phyloP scores from a whole-genome alignment of 2,888 invertebrate genomes.

The Lithosia quadra region DNA sequence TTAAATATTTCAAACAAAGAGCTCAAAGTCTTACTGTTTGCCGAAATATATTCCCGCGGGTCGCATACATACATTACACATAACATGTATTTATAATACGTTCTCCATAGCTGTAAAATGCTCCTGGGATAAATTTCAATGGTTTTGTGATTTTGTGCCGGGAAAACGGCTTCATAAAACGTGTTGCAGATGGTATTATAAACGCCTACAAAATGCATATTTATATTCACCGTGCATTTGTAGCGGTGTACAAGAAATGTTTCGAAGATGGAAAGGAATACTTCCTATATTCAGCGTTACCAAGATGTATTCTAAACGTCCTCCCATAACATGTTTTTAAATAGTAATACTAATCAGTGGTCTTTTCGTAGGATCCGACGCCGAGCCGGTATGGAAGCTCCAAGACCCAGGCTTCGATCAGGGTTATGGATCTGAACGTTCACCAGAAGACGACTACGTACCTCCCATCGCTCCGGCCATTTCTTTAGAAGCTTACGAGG shows the following conservation, averaged over 20 bases:
- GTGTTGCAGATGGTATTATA: constrained; percentile 5
- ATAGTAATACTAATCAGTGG: neutral
- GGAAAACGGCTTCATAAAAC: constrained; percentile 25
- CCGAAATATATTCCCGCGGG: constrained; percentile 50
- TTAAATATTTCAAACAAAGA: constrained; percentile 32
- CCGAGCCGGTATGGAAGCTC: constrained; percentile 85
- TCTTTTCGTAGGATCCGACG: constrained; percentile 79
- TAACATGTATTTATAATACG: constrained; percentile 50
- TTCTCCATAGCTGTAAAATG: constrained; percentile 42
- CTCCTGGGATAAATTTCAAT: constrained; percentile 43
- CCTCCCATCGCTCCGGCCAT: constrained; percentile 87
- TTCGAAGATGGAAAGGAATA: neutral
- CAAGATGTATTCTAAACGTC: neutral
- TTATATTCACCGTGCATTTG: neutral
- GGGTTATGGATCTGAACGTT: constrained; percentile 92
- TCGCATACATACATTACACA: constrained; percentile 42
- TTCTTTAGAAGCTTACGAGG: constrained; percentile 86
- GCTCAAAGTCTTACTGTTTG: constrained; percentile 43
- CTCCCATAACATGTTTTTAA: neutral
- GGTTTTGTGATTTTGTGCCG: constrained; percentile 38
- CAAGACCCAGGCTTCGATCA: constrained; percentile 89
- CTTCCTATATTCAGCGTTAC: neutral
- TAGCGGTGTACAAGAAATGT: neutral
- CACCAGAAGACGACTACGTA: constrained; percentile 92
- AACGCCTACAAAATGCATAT: neutral